Evolutionary conservation across 2,113 vertebrate species (phyloP).

Genomic region (Pangasianodon gigas): DNA sequence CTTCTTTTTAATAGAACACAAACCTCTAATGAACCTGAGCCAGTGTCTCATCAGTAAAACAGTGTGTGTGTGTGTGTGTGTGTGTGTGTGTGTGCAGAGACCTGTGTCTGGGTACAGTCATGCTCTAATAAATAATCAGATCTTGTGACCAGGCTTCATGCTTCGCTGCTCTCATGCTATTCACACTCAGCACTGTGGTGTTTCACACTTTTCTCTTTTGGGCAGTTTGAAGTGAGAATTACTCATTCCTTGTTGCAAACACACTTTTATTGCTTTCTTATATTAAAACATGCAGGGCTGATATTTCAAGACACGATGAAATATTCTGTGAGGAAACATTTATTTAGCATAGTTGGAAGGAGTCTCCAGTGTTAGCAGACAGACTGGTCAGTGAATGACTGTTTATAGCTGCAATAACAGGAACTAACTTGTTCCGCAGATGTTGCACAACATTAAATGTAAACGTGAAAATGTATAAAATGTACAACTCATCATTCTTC

Average conservation of each 20-base stretch:
- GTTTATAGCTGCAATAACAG: too few species aligned
- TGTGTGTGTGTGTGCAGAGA: not conserved
- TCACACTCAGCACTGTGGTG: constrained; percentile 37
- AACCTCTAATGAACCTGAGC: not conserved
- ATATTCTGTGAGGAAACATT: not conserved
- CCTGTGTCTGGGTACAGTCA: constrained; percentile 49
- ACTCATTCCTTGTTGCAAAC: constrained; percentile 19
- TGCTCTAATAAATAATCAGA: constrained; percentile 62
- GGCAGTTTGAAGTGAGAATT: constrained; percentile 30
- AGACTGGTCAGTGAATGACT: too few species aligned
- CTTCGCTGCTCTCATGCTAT: constrained; percentile 53
- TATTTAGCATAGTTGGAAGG: not conserved
- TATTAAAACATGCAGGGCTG: not conserved
- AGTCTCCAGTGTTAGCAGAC: not conserved
- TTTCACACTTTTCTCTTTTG: constrained; percentile 38
- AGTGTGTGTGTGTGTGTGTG: constrained; percentile 14
- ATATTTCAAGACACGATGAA: constrained; percentile 1
- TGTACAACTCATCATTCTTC: not conserved
- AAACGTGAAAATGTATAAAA: too few species aligned
- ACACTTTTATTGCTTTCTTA: constrained; percentile 26
- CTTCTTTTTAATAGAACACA: constrained; percentile 22
- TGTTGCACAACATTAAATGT: not conserved
- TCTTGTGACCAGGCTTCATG: constrained; percentile 56
- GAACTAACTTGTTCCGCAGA: too few species aligned
- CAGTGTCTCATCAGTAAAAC: constrained; percentile 14